phyloP scores from a whole-genome alignment of 2,113 vertebrate genomes.

The Empidonax traillii region DNA sequence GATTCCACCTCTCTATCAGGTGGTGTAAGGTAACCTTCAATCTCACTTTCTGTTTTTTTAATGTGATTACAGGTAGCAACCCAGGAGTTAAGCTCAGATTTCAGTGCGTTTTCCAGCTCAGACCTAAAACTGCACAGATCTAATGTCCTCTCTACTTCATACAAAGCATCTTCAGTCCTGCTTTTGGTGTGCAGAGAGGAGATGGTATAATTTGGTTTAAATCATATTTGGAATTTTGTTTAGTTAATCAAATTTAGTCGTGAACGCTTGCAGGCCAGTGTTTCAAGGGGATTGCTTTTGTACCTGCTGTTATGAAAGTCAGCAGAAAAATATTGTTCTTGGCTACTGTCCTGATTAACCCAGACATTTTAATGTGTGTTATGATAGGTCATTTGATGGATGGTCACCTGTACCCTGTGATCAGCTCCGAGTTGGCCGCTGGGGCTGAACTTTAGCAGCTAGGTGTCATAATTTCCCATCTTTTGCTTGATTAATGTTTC shows the following conservation, averaged over 20 bases:
- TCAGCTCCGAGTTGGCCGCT: slow-evolving; percentile 67
- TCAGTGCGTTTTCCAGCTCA: not conserved
- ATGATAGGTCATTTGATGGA: slow-evolving; percentile 81
- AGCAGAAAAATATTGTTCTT: slow-evolving; percentile 80
- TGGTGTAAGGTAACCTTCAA: not conserved
- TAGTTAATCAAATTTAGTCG: not conserved
- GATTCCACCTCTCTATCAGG: not conserved
- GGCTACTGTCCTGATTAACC: slow-evolving; percentile 79
- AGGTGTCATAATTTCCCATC: slow-evolving; percentile 80
- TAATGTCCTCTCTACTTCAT: not conserved
- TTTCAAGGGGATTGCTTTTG: slow-evolving; percentile 75
- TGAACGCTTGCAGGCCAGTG: not conserved
- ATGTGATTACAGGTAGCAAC: not conserved
- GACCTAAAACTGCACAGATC: not conserved
- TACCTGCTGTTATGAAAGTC: slow-evolving; percentile 63
- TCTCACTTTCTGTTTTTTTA: not conserved
- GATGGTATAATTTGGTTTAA: not conserved
- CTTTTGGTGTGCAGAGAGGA: not conserved
- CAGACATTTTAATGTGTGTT: slow-evolving; percentile 79
- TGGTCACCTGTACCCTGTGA: slow-evolving; percentile 79
- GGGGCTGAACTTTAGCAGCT: slow-evolving; percentile 68
- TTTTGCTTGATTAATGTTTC: slow-evolving; percentile 80
- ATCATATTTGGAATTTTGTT: slow-evolving; percentile 30
- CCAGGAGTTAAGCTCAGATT: not conserved
- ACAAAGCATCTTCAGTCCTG: not conserved